phyloP scores from a whole-genome alignment of 2,888 invertebrate species.

The Patella ulyssiponensis region DNA sequence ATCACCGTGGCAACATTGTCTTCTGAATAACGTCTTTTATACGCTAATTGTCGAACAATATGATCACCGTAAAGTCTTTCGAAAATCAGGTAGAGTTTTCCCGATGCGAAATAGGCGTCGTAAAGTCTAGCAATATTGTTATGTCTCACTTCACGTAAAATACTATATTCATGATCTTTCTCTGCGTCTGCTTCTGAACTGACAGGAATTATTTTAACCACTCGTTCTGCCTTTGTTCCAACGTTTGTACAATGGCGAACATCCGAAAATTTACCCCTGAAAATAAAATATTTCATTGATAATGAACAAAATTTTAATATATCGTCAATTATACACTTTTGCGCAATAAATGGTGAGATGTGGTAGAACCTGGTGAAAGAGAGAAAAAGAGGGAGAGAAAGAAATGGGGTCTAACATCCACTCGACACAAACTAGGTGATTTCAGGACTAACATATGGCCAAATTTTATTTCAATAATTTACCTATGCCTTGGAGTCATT shows the following conservation, averaged over 20 bases:
- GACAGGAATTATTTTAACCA: conserved; percentile 82
- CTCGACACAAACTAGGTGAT: too few species aligned
- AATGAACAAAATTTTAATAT: too few species aligned
- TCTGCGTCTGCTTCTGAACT: conserved; percentile 68
- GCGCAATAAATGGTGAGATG: too few species aligned
- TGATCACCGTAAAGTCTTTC: conserved; percentile 86
- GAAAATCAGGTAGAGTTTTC: conserved; percentile 71
- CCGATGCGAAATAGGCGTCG: conserved; percentile 73
- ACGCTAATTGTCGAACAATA: conserved; percentile 88
- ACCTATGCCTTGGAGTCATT: too few species aligned
- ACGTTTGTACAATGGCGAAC: conserved; percentile 15
- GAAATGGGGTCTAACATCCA: too few species aligned
- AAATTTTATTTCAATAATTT: too few species aligned
- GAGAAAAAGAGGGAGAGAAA: too few species aligned
- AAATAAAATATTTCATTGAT: background rate
- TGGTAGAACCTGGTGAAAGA: too few species aligned
- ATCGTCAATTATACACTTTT: too few species aligned
- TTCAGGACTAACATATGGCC: too few species aligned
- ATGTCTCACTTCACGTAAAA: conserved; percentile 83
- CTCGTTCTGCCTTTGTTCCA: conserved; percentile 77
- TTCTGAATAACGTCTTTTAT: conserved; percentile 91
- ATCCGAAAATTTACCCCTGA: conserved; percentile 25
- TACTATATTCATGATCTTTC: conserved; percentile 87
- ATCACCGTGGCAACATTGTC: conserved; percentile 91
- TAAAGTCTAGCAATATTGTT: conserved; percentile 82